Conservation (phyloP, 2,113 vertebrate species). For the Jacana jacana region DNA sequence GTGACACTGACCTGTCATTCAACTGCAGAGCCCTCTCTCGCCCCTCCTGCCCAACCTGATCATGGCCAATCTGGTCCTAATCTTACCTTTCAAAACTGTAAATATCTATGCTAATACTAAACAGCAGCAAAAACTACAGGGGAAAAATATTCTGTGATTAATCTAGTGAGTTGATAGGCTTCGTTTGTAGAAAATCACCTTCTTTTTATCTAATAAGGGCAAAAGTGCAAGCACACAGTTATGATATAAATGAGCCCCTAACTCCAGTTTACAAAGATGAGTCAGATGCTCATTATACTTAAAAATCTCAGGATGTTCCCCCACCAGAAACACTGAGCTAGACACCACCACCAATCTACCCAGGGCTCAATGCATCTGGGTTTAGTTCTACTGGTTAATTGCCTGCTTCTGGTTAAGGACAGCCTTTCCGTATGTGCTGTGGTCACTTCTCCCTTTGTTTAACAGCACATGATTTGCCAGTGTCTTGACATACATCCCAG, state of each 20-base stretch:
- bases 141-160: background rate
- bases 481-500: background rate
- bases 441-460: background rate
- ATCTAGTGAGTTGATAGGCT: background rate
- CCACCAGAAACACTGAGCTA: background rate
- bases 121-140: background rate
- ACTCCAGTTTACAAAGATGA: background rate
- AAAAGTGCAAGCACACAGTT: background rate
- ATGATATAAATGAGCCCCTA: background rate
- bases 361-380: background rate
- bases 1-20: conserved; percentile 21
- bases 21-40: background rate
- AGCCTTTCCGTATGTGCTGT: background rate
- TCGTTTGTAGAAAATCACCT: background rate
- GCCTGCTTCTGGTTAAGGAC: background rate
- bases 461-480: background rate
- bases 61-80: background rate
- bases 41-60: background rate
- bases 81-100: background rate
- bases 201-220: background rate
- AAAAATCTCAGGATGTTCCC: background rate
- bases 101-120: background rate
- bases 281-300: background rate
- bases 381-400: background rate
- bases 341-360: background rate